Base-by-base conservation (phyloP, 2,797 vertebrate genomes). In the Diglossa cyanea region DNA sequence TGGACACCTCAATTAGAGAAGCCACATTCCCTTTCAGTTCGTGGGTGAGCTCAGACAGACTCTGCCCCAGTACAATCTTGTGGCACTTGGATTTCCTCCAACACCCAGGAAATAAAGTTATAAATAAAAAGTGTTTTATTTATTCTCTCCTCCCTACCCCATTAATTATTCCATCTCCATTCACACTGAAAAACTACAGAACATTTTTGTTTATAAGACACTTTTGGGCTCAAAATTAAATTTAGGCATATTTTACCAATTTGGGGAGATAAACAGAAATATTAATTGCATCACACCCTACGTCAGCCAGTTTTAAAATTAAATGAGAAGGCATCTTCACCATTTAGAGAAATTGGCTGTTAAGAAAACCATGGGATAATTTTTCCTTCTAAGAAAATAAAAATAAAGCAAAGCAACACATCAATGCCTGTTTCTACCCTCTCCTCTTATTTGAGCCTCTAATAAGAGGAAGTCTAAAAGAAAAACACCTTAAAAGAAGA, bases 41-140 rank as follows among this genome's bases (percentile, higher is more conserved):
- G 0, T 12, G 67, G 45, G 31, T 40, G 65, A 76, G 61, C 39
- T 90, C 75, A 73, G 28, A 30, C 67, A 45, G 57, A 18, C 48
- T 62, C 79, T 86, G 70, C 54, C 90, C 80, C 54, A 20, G 45
- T 4, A 60, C 57, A 71, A 51, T 18, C 57, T 25, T 83, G 84
- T 68, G 80, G 83, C 74, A 76, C 51, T 75, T 93, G 91, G 90
- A 70, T 63, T 76, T 88, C 53, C 79, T 91, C 88, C 94, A 93
- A 44, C 39, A 61, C 40, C 70, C 81, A 84, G 76, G 79, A 95
- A 91, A 85, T 48, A 63, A 77, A 79, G 61, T 77, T 80, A 88
- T 79, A 95, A 93, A 95, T 86, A 77, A 65, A 89, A 89, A 94
- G 40, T n/a, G 61, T 8, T 83, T 88, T 39, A 86, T 91, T 92